These are phyloP conservation scores for Adelphocoris suturalis DNA, from an alignment of 2,888 invertebrate species.

Conservation along the genomic window DNA sequence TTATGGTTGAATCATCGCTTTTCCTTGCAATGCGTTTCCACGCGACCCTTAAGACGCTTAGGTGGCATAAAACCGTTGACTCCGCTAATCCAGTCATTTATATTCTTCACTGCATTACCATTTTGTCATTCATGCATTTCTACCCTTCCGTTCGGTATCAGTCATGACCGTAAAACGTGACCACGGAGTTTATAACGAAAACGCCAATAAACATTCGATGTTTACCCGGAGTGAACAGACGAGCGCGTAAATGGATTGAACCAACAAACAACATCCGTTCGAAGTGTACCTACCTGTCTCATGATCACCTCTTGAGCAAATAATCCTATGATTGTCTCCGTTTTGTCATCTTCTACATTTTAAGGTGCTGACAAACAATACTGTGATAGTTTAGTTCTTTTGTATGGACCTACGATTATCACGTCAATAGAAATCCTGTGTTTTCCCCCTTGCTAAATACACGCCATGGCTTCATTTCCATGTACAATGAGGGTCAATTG, in stretches of 20 bases:
- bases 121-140: not conserved
- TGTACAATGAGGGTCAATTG: too few species aligned
- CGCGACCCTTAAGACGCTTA: too few species aligned
- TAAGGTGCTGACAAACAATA: not conserved
- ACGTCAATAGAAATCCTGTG: not conserved
- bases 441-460: not conserved
- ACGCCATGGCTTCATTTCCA: too few species aligned
- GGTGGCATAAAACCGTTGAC: too few species aligned
- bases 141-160: not conserved
- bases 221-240: not conserved
- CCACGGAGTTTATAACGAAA: not conserved
- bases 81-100: not conserved
- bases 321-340: not conserved
- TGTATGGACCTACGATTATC: not conserved
- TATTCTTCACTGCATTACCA: not conserved
- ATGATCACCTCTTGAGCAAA: not conserved
- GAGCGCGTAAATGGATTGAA: not conserved
- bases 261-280: constrained; percentile 1
- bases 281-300: not conserved
- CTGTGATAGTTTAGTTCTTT: not conserved
- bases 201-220: not conserved
- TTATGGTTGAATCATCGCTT: too few species aligned
- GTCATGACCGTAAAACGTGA: not conserved
- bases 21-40: too few species aligned
- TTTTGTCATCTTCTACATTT: not conserved